These are phyloP conservation scores for Drosophila pegasa DNA, from an alignment of 2,888 invertebrate genomes.

Conservation along the genomic window DNA sequence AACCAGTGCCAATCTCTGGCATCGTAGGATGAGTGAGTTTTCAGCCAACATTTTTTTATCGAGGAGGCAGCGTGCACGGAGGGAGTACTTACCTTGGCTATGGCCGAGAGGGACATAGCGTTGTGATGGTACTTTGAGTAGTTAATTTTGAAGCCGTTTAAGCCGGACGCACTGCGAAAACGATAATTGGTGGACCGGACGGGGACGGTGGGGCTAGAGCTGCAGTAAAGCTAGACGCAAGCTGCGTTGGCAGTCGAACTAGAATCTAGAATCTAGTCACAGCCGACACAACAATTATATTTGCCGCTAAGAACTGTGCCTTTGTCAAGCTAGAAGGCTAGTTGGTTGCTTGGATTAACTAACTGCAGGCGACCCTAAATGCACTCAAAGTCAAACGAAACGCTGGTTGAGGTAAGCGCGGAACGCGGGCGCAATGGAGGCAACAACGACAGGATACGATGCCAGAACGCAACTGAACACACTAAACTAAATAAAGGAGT, in stretches of 20 bases:
- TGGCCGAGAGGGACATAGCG: constrained; percentile 87
- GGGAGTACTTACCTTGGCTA: constrained; percentile 87
- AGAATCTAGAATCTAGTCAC: neutral
- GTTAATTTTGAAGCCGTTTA: constrained; percentile 87
- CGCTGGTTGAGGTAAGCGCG: constrained; percentile 51
- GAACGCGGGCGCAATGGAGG: constrained; percentile 29
- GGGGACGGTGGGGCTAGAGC: constrained; percentile 12
- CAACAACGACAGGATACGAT: constrained; percentile 70
- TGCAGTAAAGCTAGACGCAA: constrained; percentile 15
- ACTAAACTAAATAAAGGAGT: constrained; percentile 79
- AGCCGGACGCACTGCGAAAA: constrained; percentile 57
- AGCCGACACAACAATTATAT: neutral
- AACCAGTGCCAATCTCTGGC: constrained; percentile 43
- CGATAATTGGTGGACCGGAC: constrained; percentile 26
- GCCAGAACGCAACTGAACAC: constrained; percentile 77
- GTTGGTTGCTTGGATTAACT: constrained; percentile 8
- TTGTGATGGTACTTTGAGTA: constrained; percentile 89
- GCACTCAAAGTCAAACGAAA: constrained; percentile 55
- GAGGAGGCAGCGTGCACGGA: constrained; percentile 36
- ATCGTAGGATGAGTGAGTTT: constrained; percentile 67
- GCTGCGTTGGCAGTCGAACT: constrained; percentile 14
- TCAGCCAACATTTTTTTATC: constrained; percentile 38
- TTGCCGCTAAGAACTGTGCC: neutral
- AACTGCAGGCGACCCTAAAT: constrained; percentile 44
- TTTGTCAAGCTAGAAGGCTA: neutral